Base-by-base conservation (phyloP, 2,797 vertebrate species). In the Ciconia nigra region DNA sequence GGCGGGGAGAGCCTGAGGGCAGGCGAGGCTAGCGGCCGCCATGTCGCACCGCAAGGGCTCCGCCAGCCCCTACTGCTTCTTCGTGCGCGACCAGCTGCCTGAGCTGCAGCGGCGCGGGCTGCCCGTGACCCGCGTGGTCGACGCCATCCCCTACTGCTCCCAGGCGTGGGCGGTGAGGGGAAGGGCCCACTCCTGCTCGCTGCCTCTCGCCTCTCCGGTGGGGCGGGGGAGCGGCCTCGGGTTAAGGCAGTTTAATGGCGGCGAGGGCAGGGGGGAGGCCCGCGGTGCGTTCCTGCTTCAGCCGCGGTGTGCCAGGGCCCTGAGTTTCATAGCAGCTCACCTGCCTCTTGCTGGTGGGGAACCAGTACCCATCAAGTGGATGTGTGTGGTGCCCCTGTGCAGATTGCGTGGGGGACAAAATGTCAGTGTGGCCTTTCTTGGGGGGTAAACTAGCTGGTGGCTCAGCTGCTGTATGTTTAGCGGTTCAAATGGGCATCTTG, bases 141-240 rank as follows among this genome's bases (percentile, higher is more conserved):
- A 98, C 2, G 98, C 97, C 46, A 24, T 98, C 9, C 98, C 98
- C 1, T 82, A 81, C 82, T 98, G 98, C 92, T 95, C 96, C 1
- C 29, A 70, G 11, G 97, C 97, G 4, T 98, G 98, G 98, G 95
- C 61, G 97, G 98, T 98, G 83, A 98, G 98, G 73, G 29, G 25
- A 20, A 37, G 8, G 41, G 33, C 22, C 15, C 8, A 13, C 10
- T 26, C 35, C 41, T 4, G 12, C 10, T 15, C 21, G 9, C 15
- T 5, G 15, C n/a, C 13, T 14, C 33, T 15, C 12, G 21, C 8
- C 31, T 6, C 28, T 13, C 5, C 4, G 62, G 35, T 5, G 25
- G n/a, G 16, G 24, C 11, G 6, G 29, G 41, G 22, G 24, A 21
- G 2, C 11, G 20, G 35, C 26, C 6, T 44, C 7, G 55, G 33